These are phyloP conservation scores for Ciconia boyciana DNA, from an alignment of 2,113 vertebrate genomes.

Conservation along the genomic window DNA sequence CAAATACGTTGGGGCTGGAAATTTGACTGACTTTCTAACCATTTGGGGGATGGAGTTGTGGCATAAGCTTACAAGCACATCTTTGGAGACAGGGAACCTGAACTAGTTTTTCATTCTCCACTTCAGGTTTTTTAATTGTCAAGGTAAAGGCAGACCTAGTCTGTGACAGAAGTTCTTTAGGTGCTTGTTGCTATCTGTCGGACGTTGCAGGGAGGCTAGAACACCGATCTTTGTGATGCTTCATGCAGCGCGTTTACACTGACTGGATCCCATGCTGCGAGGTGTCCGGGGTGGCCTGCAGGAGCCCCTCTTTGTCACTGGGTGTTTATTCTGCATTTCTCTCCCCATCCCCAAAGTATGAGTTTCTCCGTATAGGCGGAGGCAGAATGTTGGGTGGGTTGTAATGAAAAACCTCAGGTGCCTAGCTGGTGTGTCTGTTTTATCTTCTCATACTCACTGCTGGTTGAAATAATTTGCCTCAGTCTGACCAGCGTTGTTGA, in stretches of 20 bases:
- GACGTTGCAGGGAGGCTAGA: neutral
- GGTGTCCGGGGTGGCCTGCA: neutral
- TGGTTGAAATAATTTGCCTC: neutral
- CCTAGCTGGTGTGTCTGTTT: neutral
- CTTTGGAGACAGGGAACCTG: neutral
- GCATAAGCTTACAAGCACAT: neutral
- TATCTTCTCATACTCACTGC: neutral
- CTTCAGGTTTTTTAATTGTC: neutral
- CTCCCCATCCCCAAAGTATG: neutral
- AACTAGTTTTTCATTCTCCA: neutral
- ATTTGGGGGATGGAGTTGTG: neutral
- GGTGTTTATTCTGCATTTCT: neutral
- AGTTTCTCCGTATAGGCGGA: fast-evolving
- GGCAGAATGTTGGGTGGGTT: neutral
- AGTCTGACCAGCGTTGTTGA: fast-evolving
- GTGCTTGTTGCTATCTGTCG: neutral
- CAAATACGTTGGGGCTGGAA: neutral
- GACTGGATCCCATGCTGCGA: neutral
- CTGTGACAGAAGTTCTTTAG: neutral
- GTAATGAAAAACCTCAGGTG: neutral
- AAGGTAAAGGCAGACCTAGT: neutral
- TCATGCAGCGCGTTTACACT: fast-evolving
- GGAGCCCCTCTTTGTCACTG: neutral
- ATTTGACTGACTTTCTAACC: neutral
- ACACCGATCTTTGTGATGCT: neutral